Evolutionary conservation across 2,113 vertebrate genomes (phyloP).

Genomic region (Engraulis encrasicolus): DNA sequence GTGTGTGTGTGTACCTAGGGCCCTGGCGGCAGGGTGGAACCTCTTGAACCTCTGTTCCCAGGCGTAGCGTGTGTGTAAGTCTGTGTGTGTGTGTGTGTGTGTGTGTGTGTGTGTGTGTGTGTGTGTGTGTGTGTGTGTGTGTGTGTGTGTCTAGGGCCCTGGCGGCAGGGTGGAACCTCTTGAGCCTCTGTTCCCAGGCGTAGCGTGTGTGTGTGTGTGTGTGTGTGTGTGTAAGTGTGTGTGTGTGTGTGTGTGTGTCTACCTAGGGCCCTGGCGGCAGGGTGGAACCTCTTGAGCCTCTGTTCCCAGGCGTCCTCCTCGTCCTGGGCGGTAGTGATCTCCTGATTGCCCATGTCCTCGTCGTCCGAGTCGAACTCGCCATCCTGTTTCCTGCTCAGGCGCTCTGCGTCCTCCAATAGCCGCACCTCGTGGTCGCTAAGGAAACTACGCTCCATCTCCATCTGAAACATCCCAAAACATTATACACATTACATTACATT

Average conservation of each 20-base stretch:
- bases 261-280: conserved; percentile 80
- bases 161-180: too few species aligned
- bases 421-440: conserved; percentile 90
- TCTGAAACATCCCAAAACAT: conserved; percentile 69
- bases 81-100: too few species aligned
- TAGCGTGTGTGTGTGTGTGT: too few species aligned
- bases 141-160: too few species aligned
- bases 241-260: too few species aligned
- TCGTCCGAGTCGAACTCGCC: conserved; percentile 76
- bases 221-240: too few species aligned
- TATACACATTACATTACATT: too few species aligned
- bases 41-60: conserved; percentile 85
- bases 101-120: too few species aligned
- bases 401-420: conserved; percentile 79
- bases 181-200: too few species aligned
- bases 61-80: too few species aligned
- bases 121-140: too few species aligned
- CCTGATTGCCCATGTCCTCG: conserved; percentile 64
- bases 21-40: conserved; percentile 73
- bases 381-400: conserved; percentile 75
- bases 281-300: conserved; percentile 76
- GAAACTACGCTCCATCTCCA: conserved; percentile 87
- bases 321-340: conserved; percentile 82
- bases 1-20: conserved; percentile 76
- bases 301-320: conserved; percentile 94